phyloP scores from a whole-genome alignment of 2,113 vertebrate species.

The Calyptommatus sinebrachiatus region DNA sequence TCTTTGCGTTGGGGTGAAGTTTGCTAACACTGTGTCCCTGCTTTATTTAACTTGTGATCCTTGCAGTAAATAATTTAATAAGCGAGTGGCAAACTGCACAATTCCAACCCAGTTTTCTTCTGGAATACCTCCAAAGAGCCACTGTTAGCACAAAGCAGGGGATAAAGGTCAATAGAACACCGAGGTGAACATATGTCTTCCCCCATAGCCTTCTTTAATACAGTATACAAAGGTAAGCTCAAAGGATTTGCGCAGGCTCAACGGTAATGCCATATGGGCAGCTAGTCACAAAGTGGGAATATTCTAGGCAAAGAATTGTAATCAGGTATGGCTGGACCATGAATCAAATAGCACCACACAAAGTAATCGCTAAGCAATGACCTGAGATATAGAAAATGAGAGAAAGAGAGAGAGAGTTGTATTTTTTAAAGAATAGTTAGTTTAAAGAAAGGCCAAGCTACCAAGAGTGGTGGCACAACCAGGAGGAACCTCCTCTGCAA shows the following conservation, averaged over 20 bases:
- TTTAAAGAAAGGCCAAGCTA: no score
- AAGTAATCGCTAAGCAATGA: conserved; percentile 78
- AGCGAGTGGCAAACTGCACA: conserved; percentile 78
- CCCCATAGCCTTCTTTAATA: conserved; percentile 77
- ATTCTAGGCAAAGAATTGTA: conserved; percentile 73
- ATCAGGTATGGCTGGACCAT: conserved; percentile 73
- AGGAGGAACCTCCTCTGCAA: no score
- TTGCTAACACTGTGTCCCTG: neutral
- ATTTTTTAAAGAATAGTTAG: no score
- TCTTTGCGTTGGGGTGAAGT: neutral
- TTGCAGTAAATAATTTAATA: conserved; percentile 70
- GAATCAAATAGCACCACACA: conserved; percentile 83
- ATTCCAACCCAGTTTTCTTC: conserved; percentile 76
- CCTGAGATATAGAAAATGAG: conserved; percentile 54
- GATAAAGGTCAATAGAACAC: conserved; percentile 72
- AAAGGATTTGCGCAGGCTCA: conserved; percentile 85
- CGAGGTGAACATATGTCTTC: conserved; percentile 79
- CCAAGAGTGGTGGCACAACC: no score
- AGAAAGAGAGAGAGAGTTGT: conserved; percentile 17
- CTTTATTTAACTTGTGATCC: conserved; percentile 49
- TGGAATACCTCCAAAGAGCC: conserved; percentile 68
- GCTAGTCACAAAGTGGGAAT: conserved; percentile 82
- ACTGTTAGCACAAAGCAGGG: conserved; percentile 66
- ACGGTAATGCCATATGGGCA: conserved; percentile 91
- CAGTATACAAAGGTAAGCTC: conserved; percentile 82